Evolutionary conservation across 2,113 vertebrate genomes (phyloP).

Genomic region (Brachypodius melanocephalos): DNA sequence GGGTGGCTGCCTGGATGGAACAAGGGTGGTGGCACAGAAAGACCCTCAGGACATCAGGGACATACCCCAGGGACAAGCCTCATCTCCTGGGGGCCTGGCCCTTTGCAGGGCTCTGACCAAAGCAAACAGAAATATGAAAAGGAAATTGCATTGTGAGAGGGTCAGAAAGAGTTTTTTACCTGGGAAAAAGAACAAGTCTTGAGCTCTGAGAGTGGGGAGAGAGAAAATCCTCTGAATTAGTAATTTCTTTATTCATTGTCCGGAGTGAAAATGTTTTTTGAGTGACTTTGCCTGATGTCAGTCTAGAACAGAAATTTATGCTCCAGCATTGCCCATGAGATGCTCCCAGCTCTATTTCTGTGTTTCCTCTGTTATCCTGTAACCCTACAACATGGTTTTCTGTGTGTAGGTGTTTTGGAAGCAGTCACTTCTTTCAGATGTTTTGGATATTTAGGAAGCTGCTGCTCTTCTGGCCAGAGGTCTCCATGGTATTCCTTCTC

Average conservation of each 20-base stretch:
- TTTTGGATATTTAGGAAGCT: neutral
- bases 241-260: neutral
- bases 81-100: neutral
- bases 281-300: neutral
- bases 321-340: fast-evolving
- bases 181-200: neutral
- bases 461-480: neutral
- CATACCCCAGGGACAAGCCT: neutral
- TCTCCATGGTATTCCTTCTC: neutral
- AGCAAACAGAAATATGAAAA: neutral
- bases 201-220: neutral
- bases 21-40: neutral
- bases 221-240: neutral
- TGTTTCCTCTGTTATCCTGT: neutral
- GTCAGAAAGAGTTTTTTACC: neutral
- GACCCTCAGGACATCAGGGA: neutral
- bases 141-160: neutral
- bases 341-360: neutral
- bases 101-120: neutral
- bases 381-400: fast-evolving
- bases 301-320: neutral
- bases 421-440: neutral
- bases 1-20: neutral
- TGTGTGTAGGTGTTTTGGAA: neutral
- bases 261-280: neutral